These are phyloP conservation scores for Trachymyrmex cornetzi DNA, from an alignment of 1,140 invertebrate genomes.

Conservation along the genomic window DNA sequence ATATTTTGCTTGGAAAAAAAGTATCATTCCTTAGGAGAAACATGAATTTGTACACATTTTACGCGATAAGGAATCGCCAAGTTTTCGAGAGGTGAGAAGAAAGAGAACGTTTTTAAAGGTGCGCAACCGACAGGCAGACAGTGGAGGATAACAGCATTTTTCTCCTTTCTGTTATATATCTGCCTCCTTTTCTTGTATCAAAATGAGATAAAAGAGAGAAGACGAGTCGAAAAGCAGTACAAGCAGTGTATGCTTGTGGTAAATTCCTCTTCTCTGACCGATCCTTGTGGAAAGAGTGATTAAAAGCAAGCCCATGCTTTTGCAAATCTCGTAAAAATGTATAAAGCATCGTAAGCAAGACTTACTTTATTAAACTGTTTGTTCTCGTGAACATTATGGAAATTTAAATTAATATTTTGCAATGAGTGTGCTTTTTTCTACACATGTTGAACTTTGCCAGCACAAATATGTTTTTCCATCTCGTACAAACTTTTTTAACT, in stretches of 20 bases:
- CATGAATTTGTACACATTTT: constrained; percentile 37
- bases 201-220: constrained; percentile 53
- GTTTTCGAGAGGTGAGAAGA: constrained; percentile 38
- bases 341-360: constrained; percentile 12
- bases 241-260: constrained; percentile 24
- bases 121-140: constrained; percentile 9
- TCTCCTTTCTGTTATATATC: constrained; percentile 42
- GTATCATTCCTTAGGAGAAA: background rate
- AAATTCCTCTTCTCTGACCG: constrained; percentile 50
- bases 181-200: constrained; percentile 28
- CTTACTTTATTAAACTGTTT: background rate
- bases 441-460: too few species aligned
- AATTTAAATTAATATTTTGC: constrained; percentile 8
- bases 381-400: background rate
- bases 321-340: background rate
- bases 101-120: constrained; percentile 43
- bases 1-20: background rate
- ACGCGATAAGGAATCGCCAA: constrained; percentile 17
- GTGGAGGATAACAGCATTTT: constrained; percentile 28
- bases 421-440: background rate
- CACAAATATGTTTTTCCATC: background rate
- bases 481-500: background rate
- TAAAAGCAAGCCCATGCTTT: constrained; percentile 1
- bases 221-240: constrained; percentile 18
- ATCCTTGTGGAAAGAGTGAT: constrained; percentile 26